These are phyloP conservation scores for Herpailurus yagouaroundi DNA, from an alignment of 2,113 vertebrate species.

Conservation along the genomic window DNA sequence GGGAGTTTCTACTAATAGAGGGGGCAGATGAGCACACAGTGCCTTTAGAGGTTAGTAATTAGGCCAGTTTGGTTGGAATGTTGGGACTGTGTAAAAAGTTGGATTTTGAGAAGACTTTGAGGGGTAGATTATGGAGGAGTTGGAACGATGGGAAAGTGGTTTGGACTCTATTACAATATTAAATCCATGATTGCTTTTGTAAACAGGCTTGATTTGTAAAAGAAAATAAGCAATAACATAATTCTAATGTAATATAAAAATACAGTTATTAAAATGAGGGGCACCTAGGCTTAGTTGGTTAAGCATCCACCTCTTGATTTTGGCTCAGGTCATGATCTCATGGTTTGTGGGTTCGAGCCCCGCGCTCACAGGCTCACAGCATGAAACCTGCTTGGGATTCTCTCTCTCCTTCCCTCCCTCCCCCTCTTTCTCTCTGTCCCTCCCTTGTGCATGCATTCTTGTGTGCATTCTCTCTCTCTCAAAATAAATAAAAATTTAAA, in stretches of 20 bases:
- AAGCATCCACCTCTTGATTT: no score
- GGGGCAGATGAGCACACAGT: not conserved
- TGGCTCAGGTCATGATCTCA: no score
- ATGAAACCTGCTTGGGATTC: no score
- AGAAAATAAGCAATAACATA: not conserved
- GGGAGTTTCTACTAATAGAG: not conserved
- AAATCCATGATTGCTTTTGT: not conserved
- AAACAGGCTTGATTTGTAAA: not conserved
- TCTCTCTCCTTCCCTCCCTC: no score
- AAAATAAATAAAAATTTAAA: not conserved
- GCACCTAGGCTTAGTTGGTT: no score
- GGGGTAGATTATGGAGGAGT: not conserved
- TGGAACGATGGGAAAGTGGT: not conserved
- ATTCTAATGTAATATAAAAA: constrained; percentile 5
- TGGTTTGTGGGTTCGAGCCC: no score
- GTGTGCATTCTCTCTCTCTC: no score
- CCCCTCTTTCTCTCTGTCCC: no score
- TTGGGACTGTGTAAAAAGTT: not conserved
- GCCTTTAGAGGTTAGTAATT: not conserved
- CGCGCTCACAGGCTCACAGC: no score
- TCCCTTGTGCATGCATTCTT: no score
- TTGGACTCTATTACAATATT: not conserved
- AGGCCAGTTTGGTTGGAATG: not conserved
- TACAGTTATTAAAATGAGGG: not conserved
- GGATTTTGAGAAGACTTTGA: not conserved